Base-by-base conservation (phyloP, 2,888 invertebrate species). In the Leucozona laternaria region DNA sequence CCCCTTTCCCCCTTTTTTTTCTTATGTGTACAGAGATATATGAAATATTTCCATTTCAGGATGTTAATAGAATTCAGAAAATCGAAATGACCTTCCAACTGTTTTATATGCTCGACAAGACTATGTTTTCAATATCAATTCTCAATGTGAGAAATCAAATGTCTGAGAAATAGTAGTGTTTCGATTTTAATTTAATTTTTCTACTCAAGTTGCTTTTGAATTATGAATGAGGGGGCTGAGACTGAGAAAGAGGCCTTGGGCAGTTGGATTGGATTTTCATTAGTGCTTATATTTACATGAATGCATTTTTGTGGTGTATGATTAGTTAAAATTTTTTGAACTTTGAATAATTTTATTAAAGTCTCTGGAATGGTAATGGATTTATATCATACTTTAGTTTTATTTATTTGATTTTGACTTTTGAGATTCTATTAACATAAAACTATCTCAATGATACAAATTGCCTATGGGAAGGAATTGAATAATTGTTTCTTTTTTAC, bases 151-250 rank as follows among this genome's bases (percentile, higher is more conserved):
- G n/a, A 43, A 62, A 25, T 62, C 43, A 62, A 62, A 62, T 62
- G 40, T 37, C 60, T 62, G 43, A 25, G 25, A 62, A 15, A 43
- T 22, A 15, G 25, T 43, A 43, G 43, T 45, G 28, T 45, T 64
- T 64, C 62, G 45, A 45, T 64, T 64, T 64, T 45, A 64, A 28
- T 28, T 45, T 45, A 45, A 64, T 45, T 43, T 43, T 62, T 64
- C 28, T 17, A 62, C 45, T 43, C 17, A 25, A 45, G 10, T 43
- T 25, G 40, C 10, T 43, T 25, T 22, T 22, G 62, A 43, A 62
- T 62, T 15, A 62, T 58, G 2, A 57, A 57, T 57, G 6, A 25
- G 22, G 3, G 3, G 13, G 5, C 1, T 1, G 28, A 28, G 22
- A 15, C n/a, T n/a, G 17, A 11, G n/a, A 0, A 6, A 10, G 13